Evolutionary conservation across 2,888 invertebrate species (phyloP), one percentile per base, ranked within the genome.

Genomic region (Trypoxylon attenuatum): DNA sequence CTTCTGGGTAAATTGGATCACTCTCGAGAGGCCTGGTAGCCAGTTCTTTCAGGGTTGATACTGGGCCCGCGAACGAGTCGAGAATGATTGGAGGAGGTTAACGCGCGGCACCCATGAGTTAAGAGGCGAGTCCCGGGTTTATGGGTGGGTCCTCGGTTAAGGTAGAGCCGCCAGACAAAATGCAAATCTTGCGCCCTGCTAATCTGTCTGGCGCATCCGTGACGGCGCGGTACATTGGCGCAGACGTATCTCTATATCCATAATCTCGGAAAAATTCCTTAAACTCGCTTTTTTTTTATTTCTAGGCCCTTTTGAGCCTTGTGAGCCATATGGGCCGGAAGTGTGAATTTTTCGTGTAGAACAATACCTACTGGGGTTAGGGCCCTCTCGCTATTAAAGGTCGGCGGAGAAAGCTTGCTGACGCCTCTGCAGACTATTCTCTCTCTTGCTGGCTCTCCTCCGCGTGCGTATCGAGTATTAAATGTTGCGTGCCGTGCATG

Each of bases 161-260:
- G 76, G 52, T 65, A 67, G 73, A 69, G 63, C 63, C 49, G 55
- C 67, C 81, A 81, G 83, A 80, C 83, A 78, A 83, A 83, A 83
- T 85, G 83, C 83, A 84, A 86, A 86, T 84, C 74, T 63, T 59
- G 69, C 68, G 73, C 75, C 72, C 76, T 71, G 82, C 83, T 84
- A 85, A 84, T 85, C 83, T 83, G 84, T 83, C 82, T 82, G 83
- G 80, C 82, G 80, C 80, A 83, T 84, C 82, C 82, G 79, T 83
- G 82, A 83, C 82, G 83, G 82, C 81, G 80, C 72, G 47, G 56
- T 43, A 76, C 82, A 81, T 78, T 78, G 81, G 77, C 82, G 77
- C 77, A 73, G 78, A 80, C 61, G 62, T 25, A n/a, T n/a, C 50
- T 21, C 1, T 18, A n/a, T n/a, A n/a, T n/a, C n/a, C n/a, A n/a